Base-by-base conservation (phyloP, 2,113 vertebrate species). In the Alectura lathami region DNA sequence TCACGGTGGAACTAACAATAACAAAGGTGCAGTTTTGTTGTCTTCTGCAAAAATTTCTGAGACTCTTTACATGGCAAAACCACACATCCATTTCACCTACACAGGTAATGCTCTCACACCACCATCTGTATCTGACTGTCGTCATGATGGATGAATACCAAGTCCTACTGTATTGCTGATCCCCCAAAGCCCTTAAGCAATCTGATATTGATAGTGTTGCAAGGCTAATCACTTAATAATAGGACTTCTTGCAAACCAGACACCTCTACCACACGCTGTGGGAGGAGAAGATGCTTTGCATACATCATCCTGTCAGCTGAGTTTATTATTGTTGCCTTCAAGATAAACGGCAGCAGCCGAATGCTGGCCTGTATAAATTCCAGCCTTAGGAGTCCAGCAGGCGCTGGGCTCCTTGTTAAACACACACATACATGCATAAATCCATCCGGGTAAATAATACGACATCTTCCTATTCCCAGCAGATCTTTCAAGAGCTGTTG, bases 301-400 rank as follows among this genome's bases (percentile, higher is more conserved):
- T 98, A 94, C 94, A 98, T 98, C 97, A 98, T 94, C 72, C 96
- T 98, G 97, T 98, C 97, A 97, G 89, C 89, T 91, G 66, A 97
- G 97, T 97, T 98, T 98, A 97, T 98, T 98, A 97, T 98, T 98
- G 97, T 97, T 97, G 94, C 72, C 36, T 94, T 97, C 89, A 95
- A 97, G 97, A 98, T 97, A 98, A 98, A 98, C 97, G 97, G 81
- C 96, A 97, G 96, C 97, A 96, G 95, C 96, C 91, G 97, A 97
- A 95, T 73, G 63, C 94, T 93, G 94, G 96, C 95, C 96, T 98
- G 97, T 98, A 98, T 98, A 98, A 98, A 98, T 98, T 98, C 98
- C 97, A 97, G 94, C 94, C 95, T 97, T 76, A 63, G 94, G 95
- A 97, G 92, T 94, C 77, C 45, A 90, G 80, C 95, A 97, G 95